phyloP scores from a whole-genome alignment of 2,888 invertebrate species.

The Clusia tigrina region DNA sequence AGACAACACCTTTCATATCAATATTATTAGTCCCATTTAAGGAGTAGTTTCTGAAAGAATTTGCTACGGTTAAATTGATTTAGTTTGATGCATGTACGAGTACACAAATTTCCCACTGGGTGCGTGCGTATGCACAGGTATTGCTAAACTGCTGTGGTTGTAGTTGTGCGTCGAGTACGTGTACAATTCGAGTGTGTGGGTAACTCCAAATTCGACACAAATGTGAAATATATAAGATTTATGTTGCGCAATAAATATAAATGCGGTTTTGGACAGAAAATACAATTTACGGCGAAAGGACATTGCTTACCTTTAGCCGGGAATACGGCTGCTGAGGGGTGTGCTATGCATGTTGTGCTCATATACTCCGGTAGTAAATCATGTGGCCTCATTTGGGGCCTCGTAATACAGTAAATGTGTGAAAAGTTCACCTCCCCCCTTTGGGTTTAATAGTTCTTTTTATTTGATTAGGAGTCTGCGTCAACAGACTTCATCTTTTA shows the following conservation, averaged over 20 bases:
- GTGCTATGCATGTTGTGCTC: neutral
- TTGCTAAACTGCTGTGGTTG: neutral
- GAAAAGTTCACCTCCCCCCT: no score
- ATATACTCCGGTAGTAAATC: neutral
- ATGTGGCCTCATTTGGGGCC: neutral
- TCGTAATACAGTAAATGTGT: no score
- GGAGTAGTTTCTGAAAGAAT: no score
- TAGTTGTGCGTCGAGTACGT: neutral
- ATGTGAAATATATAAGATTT: neutral
- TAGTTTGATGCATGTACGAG: neutral
- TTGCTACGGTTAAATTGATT: no score
- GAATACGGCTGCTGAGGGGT: no score
- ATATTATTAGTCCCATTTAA: no score
- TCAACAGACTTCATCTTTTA: neutral
- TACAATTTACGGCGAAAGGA: neutral
- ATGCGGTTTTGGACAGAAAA: conserved; percentile 10
- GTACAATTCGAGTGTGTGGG: no score
- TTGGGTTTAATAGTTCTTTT: neutral
- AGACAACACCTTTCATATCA: no score
- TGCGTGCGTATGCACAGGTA: neutral
- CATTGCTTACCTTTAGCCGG: neutral
- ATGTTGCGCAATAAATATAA: conserved; percentile 13
- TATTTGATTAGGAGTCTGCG: neutral
- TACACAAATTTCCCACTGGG: neutral
- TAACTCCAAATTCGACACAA: neutral